Evolutionary conservation across 2,113 vertebrate genomes (phyloP), one percentile per base, ranked within the genome.

Genomic region (Stigmatopora argus): DNA sequence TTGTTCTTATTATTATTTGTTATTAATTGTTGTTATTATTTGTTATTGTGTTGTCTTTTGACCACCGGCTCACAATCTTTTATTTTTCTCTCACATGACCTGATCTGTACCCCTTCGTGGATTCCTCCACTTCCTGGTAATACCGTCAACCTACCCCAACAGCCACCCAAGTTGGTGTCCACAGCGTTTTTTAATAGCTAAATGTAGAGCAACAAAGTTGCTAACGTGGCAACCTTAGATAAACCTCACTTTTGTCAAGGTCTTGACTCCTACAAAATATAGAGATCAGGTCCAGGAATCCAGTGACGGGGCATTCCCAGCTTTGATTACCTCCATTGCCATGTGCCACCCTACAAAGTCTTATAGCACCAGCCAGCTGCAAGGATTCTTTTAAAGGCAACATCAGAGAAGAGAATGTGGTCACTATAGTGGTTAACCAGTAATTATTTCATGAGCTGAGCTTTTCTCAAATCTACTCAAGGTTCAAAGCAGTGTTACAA

Each of bases 381-480:
- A 81, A 1, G n/a, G 60, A 62, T 72, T 71, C 79, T 87, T 61
- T 80, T 86, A 86, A 88, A 88, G 89, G 89, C 82, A 90, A 91
- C 90, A 87, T 90, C 89, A 91, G 88, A 91, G 90, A 85, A 81
- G 55, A 70, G 67, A 83, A 77, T 90, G 90, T 77, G 90, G 89
- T 91, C 67, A 64, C 81, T 76, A 41, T 41, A 63, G 91, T 85
- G 89, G 90, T 82, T 90, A 85, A 92, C 91, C 91, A 90, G 86
- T 86, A 73, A 90, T 90, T 90, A 89, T 89, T 83, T 85, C 86
- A 90, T 89, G 89, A 88, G 86, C 84, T 79, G 82, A 88, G 84
- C 76, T 83, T 78, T 80, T 82, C 78, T 90, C 83, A 88, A 89
- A 88, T 81, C 86, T 80, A 77, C 75, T 77, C 56, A 73, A 78